Percentiles rank a stretch among this genome's conserved stretches.
Evolutionary conservation across 2,113 vertebrate genomes (phyloP).

Genomic region (cattle (Bos taurus)): DNA sequence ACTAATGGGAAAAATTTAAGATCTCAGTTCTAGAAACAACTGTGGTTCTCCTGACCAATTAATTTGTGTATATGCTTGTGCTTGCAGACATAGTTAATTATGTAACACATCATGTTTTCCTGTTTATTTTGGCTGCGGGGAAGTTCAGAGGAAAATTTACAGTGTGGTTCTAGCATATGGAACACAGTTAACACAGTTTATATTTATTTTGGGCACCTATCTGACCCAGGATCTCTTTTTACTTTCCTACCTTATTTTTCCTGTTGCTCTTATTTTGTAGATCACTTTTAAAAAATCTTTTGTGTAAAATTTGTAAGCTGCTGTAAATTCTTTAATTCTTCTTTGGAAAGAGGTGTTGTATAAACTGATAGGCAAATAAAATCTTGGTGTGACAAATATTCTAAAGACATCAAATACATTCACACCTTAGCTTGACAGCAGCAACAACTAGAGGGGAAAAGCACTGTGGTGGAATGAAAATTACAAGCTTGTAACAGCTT

Average conservation of each 20-base stretch:
- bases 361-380: slow-evolving; percentile 1
- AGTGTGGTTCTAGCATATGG: neutral
- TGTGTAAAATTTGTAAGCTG: neutral
- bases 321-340: neutral
- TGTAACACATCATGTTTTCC: neutral
- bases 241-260: neutral
- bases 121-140: neutral
- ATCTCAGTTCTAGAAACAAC: neutral
- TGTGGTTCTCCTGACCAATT: neutral
- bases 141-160: neutral
- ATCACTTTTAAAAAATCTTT: neutral
- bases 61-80: neutral
- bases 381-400: neutral
- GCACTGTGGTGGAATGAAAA: neutral
- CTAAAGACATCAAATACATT: neutral
- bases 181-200: neutral
- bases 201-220: neutral
- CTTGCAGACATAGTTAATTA: neutral
- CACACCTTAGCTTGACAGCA: neutral
- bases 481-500: neutral
- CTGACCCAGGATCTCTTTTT: neutral
- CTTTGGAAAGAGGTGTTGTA: neutral
- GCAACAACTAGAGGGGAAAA: neutral
- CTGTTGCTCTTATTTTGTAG: neutral
- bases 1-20: neutral